Base-by-base conservation (phyloP, 2,888 invertebrate genomes). In the Psylliodes chrysocephalus region DNA sequence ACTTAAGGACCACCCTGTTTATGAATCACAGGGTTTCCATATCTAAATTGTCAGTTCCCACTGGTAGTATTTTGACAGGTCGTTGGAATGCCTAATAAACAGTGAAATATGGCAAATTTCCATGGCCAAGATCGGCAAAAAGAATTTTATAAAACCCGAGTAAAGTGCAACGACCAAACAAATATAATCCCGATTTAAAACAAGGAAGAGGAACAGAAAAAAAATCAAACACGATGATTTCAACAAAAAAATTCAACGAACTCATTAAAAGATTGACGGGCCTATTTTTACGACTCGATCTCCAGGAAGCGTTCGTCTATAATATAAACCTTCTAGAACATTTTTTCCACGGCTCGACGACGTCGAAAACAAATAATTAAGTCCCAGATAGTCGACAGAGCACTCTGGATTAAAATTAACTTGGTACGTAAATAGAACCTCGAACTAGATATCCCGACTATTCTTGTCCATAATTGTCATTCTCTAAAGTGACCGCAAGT, bases 381-480 rank as follows among this genome's bases (percentile, higher is more conserved):
- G n/a, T 28, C 25, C 28, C n/a, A 57, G 35, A n/a, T n/a, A 30
- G 59, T 25, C 51, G 59, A 28, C 59, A 51, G n/a, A n/a, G 59
- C 35, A 46, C 25, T 40, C 25, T n/a, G n/a, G 38, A 59, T 59
- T 38, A 15, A 59, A 59, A 59, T 59, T 59, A 59, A 59, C 59
- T 19, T 49, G 18, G n/a, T 40, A 38, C 38, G 30, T 49, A 63
- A 63, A 63, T 57, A 63, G 52, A 54, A 22, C 22, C 15, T 46
- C 22, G 44, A 35, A 57, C 57, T 52, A 60, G 66, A 69, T 60
- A 59, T 64, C 67, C n/a, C 49, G 40, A 60, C 49, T 67, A 67
- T 60, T 68, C 67, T 69, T 65, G 57, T 68, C 69, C 64, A 69
- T 70, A 69, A 70, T 69, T 69, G 69, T 66, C 64, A 68, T 61